Conservation (phyloP, 2,113 vertebrate species). For the Platichthys stellatus region DNA sequence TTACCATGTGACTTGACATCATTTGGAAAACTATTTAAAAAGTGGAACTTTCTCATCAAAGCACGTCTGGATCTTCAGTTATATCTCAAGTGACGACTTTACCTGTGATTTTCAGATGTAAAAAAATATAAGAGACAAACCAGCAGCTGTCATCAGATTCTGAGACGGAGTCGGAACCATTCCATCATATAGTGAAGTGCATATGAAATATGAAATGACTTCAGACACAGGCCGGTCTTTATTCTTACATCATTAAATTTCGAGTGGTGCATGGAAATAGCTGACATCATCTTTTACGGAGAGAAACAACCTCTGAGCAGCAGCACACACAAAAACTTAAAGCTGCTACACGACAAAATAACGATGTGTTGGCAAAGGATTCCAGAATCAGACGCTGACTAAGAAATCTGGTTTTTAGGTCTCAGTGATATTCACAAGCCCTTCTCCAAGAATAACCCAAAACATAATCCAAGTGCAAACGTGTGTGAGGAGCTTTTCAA, state of each 20-base stretch:
- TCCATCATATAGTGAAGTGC: too few relatives aligned
- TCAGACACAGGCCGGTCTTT: neutral
- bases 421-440: neutral
- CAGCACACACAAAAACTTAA: neutral
- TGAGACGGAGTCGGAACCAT: too few relatives aligned
- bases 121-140: neutral
- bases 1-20: neutral
- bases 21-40: neutral
- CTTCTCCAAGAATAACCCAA: neutral
- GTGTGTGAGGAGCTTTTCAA: slow-evolving; percentile 38
- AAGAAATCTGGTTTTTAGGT: neutral
- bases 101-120: neutral
- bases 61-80: neutral
- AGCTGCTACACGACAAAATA: neutral
- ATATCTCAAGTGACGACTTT: neutral
- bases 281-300: slow-evolving; percentile 3
- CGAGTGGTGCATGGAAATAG: neutral
- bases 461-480: neutral
- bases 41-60: neutral
- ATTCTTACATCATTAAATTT: slow-evolving; percentile 6
- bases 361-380: neutral
- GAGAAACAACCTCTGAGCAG: neutral
- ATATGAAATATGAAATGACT: neutral
- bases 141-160: neutral
- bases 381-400: neutral